Conservation (phyloP, 2,888 invertebrate genomes). For the Aethes cnicana region DNA sequence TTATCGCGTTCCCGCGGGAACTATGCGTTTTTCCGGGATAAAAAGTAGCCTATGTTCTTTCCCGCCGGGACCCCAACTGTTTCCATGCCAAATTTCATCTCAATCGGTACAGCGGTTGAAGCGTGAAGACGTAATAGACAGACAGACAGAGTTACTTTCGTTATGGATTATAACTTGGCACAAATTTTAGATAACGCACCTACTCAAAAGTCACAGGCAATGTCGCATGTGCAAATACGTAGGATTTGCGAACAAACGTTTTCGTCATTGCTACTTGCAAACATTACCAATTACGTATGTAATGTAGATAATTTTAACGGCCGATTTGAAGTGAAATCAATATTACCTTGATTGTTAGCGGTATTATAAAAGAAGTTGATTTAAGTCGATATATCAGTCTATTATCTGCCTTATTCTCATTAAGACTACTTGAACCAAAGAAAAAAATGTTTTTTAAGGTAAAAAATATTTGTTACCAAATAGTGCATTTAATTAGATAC, state of each 20-base stretch:
- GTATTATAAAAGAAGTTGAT: slow-evolving; percentile 11
- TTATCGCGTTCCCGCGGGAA: too few species aligned
- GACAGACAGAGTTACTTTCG: too few species aligned
- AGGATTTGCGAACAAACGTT: neutral
- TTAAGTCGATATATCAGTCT: slow-evolving; percentile 5
- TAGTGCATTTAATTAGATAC: too few species aligned
- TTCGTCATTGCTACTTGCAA: slow-evolving; percentile 1
- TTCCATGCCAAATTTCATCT: too few species aligned
- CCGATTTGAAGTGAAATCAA: slow-evolving; percentile 17
- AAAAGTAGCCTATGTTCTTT: too few species aligned
- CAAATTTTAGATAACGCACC: neutral
- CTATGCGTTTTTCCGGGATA: too few species aligned
- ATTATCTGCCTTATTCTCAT: neutral
- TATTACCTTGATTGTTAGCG: slow-evolving; percentile 18
- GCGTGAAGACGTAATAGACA: too few species aligned
- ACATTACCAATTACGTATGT: slow-evolving; percentile 3
- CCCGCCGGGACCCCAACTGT: too few species aligned
- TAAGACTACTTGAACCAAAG: neutral
- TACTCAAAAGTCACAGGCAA: neutral
- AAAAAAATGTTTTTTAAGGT: slow-evolving; percentile 19
- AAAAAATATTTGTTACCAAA: slow-evolving; percentile 1
- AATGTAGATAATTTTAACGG: neutral
- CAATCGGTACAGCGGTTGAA: too few species aligned
- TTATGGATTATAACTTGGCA: too few species aligned
- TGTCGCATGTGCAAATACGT: neutral